Evolutionary conservation across 2,888 invertebrate species (phyloP), one percentile per base, ranked within the genome.

Genomic region (Sinopyrophorus schimmeli): DNA sequence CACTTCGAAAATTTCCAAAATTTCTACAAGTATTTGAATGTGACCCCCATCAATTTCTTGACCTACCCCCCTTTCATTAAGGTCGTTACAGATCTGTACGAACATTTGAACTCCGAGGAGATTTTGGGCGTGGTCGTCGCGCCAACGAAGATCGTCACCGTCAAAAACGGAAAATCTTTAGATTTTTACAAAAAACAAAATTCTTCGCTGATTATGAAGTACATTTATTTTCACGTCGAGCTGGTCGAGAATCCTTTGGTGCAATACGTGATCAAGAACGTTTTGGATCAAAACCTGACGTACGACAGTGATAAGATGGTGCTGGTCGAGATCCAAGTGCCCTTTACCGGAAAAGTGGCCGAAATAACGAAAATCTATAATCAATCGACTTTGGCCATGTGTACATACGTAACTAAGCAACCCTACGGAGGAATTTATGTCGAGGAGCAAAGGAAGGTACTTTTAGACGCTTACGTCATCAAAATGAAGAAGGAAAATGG

Each of bases 351-450:
- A 14, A 15, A 30, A 10, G 2, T 11, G 3, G 9, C 10, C 4
- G 24, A 43, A 15, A 17, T 32, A 16, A 11, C 24, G 1, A 41
- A 12, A 14, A 26, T 30, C 3, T 40, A 31, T 20, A 43, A 39
- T 21, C 7, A 6, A 3, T 26, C 43, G 3, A 34, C 11, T 5
- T 32, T 47, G 15, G 6, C 12, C 9, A 53, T 48, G 23, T 55
- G 52, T 15, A 43, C 46, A 3, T 55, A 52, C 35, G 30, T 55
- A 14, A 28, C 46, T 4, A 44, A 39, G 26, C 26, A 26, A 5
- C 23, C 10, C 3, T 28, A 27, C 10, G 41, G 41, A 5, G 41
- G 31, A 12, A 12, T 49, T 35, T 9, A 21, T 18, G 7, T 17
- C 3, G 39, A 48, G 32, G 32, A 49, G n/a, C 6, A 42, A 3